Evolutionary conservation across 2,797 vertebrate species (phyloP), one percentile per base, ranked within the genome.

Genomic region (Chrosomus eos): DNA sequence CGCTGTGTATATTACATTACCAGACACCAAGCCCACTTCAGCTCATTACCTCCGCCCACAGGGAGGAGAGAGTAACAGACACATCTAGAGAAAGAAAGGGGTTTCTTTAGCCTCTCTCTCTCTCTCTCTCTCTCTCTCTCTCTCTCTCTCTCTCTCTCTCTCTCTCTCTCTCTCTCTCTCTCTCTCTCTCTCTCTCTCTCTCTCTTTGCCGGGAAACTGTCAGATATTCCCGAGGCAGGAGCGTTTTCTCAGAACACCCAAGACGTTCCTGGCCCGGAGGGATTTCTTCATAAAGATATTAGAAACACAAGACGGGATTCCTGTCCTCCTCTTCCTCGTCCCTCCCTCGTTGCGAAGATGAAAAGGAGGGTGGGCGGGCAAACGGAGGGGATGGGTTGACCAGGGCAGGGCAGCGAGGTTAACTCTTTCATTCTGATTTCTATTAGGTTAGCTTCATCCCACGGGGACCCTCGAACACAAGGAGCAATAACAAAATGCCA

Each of bases 21-120:
- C 94, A 96, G 94, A 96, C 96, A 97, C 95, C 96, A 95, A 97
- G 95, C 95, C 96, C 96, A 96, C 95, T 97, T 96, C 97, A 96
- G 97, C 96, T 97, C 97, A 97, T 96, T 96, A 96, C 95, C 96
- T 94, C 92, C 91, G 90, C 91, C 94, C 93, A 92, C 89, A 84
- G 91, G 90, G 81, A 91, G 90, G 89, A 91, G 86, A 87, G 88
- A 86, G 91, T 91, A 90, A 90, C 85, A 88, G 87, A 90, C 89
- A 88, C 80, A 66, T 83, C 45, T 85, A 90, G 90, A 90, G 88
- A 84, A 86, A 89, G 82, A 79, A 67, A 70, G 82, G 48, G 36
- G 80, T 33, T 26, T 10, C 60, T 43, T 74, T 74, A 60, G 48
- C 36, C 40, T 40, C n/a, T 76, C 66, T 51, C 55, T 51, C 58